These are phyloP conservation scores for Climacteris rufus DNA, from an alignment of 2,113 vertebrate species.

Conservation along the genomic window DNA sequence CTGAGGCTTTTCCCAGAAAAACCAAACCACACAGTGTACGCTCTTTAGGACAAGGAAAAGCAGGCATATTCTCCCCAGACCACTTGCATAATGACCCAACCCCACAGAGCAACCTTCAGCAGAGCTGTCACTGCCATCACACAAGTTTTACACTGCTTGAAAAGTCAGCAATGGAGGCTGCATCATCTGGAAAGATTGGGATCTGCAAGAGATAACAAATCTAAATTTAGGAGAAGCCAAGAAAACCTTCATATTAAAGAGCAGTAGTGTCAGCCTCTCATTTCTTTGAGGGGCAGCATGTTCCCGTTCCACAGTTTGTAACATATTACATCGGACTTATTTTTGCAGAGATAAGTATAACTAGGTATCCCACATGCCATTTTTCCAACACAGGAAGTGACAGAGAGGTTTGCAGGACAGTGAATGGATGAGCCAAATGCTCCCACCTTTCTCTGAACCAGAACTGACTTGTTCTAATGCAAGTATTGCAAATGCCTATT, in stretches of 20 bases:
- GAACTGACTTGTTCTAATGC: background rate
- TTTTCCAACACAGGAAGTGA: background rate
- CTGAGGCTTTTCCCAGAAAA: background rate
- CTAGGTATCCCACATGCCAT: background rate
- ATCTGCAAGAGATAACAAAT: background rate
- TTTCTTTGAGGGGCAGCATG: background rate
- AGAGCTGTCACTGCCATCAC: background rate
- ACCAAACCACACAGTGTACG: accelerated
- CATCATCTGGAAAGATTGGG: background rate
- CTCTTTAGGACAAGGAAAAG: background rate
- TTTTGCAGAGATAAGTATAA: background rate
- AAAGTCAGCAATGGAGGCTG: background rate
- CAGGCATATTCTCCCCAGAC: background rate
- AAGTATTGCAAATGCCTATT: background rate
- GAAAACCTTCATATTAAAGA: background rate
- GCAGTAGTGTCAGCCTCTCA: background rate
- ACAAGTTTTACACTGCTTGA: background rate
- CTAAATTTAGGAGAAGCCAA: background rate
- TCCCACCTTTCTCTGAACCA: background rate
- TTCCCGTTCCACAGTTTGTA: background rate
- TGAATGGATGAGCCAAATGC: background rate
- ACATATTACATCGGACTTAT: background rate
- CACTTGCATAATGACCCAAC: background rate
- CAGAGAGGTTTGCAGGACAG: background rate
- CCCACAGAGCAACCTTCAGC: background rate